Evolutionary conservation across 1,140 invertebrate species (phyloP).

Genomic region (Latrodectus geometricus): DNA sequence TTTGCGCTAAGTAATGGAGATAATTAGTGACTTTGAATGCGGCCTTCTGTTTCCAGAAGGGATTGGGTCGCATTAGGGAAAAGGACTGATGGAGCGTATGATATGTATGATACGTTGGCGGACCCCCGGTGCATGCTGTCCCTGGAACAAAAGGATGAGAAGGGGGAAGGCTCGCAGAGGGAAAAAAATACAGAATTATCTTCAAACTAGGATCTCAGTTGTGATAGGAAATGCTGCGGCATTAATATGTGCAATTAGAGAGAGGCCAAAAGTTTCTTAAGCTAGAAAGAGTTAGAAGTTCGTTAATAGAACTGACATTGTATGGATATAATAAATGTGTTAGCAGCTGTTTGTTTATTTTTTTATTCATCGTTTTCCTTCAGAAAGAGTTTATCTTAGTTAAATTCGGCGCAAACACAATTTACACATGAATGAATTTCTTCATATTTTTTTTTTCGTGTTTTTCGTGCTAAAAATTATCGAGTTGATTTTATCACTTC

Average conservation of each 20-base stretch:
- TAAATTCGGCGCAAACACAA: too few species aligned
- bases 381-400: too few species aligned
- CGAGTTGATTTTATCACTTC: too few species aligned
- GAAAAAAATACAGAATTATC: conserved; percentile 21
- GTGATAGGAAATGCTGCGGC: conserved; percentile 31
- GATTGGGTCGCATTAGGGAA: conserved; percentile 23
- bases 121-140: neutral
- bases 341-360: neutral
- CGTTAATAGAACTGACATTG: conserved; percentile 1
- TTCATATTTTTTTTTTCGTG: too few species aligned
- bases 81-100: conserved; percentile 37
- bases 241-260: conserved; percentile 35
- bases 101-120: conserved; percentile 34
- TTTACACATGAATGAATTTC: too few species aligned
- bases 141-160: conserved; percentile 23
- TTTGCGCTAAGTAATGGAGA: conserved; percentile 49
- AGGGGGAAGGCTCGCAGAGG: neutral
- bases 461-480: too few species aligned
- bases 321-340: neutral
- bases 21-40: conserved; percentile 51
- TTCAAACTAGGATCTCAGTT: conserved; percentile 16
- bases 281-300: neutral
- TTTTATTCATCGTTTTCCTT: too few species aligned
- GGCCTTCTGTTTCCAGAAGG: conserved; percentile 26
- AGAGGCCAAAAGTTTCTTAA: neutral